Conservation (phyloP, 2,113 vertebrate species). For the Psittacus erithacus region DNA sequence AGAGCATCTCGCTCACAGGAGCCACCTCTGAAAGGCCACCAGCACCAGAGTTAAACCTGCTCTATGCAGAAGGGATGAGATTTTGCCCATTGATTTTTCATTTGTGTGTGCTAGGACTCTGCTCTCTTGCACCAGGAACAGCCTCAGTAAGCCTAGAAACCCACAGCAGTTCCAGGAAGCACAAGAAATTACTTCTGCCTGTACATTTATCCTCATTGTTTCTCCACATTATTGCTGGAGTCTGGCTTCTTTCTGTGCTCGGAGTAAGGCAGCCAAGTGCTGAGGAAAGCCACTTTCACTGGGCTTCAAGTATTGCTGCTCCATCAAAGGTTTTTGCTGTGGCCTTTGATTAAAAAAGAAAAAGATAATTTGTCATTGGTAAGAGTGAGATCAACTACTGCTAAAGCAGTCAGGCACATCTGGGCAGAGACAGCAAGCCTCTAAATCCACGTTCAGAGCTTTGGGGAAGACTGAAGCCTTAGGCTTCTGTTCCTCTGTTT, state of each 20-base stretch:
- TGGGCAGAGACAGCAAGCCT: not conserved
- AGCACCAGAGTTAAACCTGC: not conserved
- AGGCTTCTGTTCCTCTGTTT: not conserved
- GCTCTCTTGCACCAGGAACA: not conserved
- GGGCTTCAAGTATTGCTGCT: not conserved
- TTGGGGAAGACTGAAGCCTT: not conserved
- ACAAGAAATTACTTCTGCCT: not conserved
- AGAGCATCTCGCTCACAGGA: not conserved
- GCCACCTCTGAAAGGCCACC: not conserved
- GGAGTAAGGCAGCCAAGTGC: not conserved
- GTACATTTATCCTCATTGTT: not conserved
- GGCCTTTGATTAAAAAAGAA: not conserved
- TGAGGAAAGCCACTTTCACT: not conserved
- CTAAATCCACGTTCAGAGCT: not conserved
- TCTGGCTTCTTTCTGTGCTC: rapidly evolving
- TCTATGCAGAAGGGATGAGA: not conserved
- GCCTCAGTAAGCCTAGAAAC: not conserved
- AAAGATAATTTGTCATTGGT: not conserved
- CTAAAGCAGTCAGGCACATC: not conserved
- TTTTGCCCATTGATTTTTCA: not conserved
- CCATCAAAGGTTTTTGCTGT: not conserved
- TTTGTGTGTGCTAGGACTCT: not conserved
- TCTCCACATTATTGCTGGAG: not conserved
- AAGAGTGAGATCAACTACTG: not conserved
- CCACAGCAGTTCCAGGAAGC: not conserved